phyloP scores from a whole-genome alignment of 1,140 invertebrate species.

The Drosophila azteca region DNA sequence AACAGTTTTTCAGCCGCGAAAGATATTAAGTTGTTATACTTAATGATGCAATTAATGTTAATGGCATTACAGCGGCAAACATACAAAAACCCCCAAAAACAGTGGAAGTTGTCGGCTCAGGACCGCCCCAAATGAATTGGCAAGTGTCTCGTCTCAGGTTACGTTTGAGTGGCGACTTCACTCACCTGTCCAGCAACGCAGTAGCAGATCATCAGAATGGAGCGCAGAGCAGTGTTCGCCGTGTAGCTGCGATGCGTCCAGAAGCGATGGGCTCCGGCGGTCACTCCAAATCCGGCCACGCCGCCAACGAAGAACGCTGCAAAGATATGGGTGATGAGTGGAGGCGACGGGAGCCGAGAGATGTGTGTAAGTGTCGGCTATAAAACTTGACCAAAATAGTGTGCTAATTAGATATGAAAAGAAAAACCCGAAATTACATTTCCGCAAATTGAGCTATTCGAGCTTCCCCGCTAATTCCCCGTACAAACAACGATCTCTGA shows the following conservation, averaged over 20 bases:
- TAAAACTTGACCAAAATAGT: slow-evolving; percentile 33
- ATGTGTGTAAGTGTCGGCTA: slow-evolving; percentile 13
- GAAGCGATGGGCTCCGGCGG: slow-evolving; percentile 92
- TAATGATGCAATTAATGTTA: slow-evolving; percentile 80
- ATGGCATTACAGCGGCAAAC: slow-evolving; percentile 56
- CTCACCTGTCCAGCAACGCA: slow-evolving; percentile 88
- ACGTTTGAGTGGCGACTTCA: slow-evolving; percentile 19
- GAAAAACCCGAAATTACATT: slow-evolving; percentile 65
- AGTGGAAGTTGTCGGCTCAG: slow-evolving; percentile 19
- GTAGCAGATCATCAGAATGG: slow-evolving; percentile 88
- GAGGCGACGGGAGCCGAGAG: too few species aligned
- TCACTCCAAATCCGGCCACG: slow-evolving; percentile 88
- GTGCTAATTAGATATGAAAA: slow-evolving; percentile 65
- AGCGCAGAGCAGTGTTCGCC: slow-evolving; percentile 89
- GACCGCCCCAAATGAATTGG: slow-evolving; percentile 35
- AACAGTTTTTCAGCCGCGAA: slow-evolving; percentile 51
- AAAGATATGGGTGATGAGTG: slow-evolving; percentile 1
- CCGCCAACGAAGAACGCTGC: slow-evolving; percentile 85
- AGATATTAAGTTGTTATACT: slow-evolving; percentile 74
- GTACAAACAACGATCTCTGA: slow-evolving; percentile 43
- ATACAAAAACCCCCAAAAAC: slow-evolving; percentile 1
- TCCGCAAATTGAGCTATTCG: slow-evolving; percentile 75
- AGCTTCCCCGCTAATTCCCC: slow-evolving; percentile 58
- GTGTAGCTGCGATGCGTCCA: slow-evolving; percentile 94
- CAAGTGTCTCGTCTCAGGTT: slow-evolving; percentile 33